phyloP scores from a whole-genome alignment of 2,797 vertebrate genomes.

The Oreochromis grahami region DNA sequence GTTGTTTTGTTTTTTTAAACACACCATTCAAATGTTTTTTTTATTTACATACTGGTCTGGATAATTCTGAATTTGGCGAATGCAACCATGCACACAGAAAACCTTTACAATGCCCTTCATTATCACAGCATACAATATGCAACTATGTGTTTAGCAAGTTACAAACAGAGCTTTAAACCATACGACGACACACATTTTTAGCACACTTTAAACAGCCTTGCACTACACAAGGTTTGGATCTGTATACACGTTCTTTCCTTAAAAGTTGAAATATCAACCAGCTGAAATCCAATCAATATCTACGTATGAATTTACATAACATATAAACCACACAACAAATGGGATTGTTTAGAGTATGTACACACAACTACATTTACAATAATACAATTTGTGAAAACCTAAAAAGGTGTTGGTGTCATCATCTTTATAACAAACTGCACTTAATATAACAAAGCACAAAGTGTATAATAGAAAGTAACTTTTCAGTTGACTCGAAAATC shows the following conservation, averaged over 20 bases:
- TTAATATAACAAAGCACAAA: constrained; percentile 69
- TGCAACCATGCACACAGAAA: constrained; percentile 59
- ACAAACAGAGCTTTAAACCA: constrained; percentile 40
- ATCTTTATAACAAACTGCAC: constrained; percentile 66
- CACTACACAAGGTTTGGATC: constrained; percentile 19
- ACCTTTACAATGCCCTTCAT: constrained; percentile 54
- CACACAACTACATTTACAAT: constrained; percentile 79
- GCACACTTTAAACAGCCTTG: constrained; percentile 37
- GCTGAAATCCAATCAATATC: constrained; percentile 44
- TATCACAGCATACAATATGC: constrained; percentile 43
- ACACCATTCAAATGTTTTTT: constrained; percentile 52
- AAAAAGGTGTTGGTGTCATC: constrained; percentile 43
- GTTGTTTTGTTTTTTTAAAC: neutral
- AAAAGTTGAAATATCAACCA: constrained; percentile 38
- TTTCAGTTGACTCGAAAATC: constrained; percentile 31
- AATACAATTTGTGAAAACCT: constrained; percentile 67
- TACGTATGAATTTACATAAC: constrained; percentile 56
- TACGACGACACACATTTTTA: constrained; percentile 22
- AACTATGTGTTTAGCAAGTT: constrained; percentile 51
- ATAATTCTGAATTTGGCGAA: constrained; percentile 49
- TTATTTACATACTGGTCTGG: constrained; percentile 62
- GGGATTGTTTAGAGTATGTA: constrained; percentile 71
- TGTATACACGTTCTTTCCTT: constrained; percentile 31
- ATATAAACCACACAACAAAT: constrained; percentile 65
- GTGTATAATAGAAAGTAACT: constrained; percentile 39